These are phyloP conservation scores for Atherinomorus stipes DNA, from an alignment of 2,113 vertebrate genomes.

Conservation along the genomic window DNA sequence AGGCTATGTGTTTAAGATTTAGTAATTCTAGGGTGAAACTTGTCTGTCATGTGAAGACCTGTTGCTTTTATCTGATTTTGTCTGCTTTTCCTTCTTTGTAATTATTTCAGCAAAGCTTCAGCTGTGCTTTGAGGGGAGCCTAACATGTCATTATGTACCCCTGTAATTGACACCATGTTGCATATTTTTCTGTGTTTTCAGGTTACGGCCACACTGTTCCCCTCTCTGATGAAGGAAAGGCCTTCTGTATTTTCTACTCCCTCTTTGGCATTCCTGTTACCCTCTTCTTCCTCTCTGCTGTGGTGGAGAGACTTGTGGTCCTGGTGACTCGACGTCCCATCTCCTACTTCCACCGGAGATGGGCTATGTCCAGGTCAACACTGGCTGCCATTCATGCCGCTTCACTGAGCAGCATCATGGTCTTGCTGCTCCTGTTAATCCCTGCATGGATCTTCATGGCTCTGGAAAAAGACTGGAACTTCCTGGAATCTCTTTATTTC, in stretches of 20 bases:
- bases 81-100: background rate
- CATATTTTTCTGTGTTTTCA: conserved; percentile 66
- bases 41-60: too few species aligned
- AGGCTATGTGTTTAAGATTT: too few species aligned
- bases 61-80: background rate
- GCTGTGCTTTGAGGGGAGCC: background rate
- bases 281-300: conserved; percentile 91
- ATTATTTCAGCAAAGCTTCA: conserved; percentile 24
- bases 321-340: conserved; percentile 87
- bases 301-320: conserved; percentile 90
- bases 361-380: conserved; percentile 88
- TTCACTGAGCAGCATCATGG: conserved; percentile 78
- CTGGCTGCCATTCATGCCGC: conserved; percentile 87
- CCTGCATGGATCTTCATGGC: conserved; percentile 89
- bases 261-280: conserved; percentile 94
- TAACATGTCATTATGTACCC: conserved; percentile 8
- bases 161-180: conserved; percentile 22
- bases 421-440: conserved; percentile 89
- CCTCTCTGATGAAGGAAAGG: conserved; percentile 94
- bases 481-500: conserved; percentile 96
- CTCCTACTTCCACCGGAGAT: conserved; percentile 88
- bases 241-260: conserved; percentile 95
- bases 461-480: conserved; percentile 94
- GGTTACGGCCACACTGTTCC: conserved; percentile 97
- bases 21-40: too few species aligned